These are phyloP conservation scores for Palythoa grandis DNA, from an alignment of 92 coral and sea anemone genomes.

Conservation along the genomic window DNA sequence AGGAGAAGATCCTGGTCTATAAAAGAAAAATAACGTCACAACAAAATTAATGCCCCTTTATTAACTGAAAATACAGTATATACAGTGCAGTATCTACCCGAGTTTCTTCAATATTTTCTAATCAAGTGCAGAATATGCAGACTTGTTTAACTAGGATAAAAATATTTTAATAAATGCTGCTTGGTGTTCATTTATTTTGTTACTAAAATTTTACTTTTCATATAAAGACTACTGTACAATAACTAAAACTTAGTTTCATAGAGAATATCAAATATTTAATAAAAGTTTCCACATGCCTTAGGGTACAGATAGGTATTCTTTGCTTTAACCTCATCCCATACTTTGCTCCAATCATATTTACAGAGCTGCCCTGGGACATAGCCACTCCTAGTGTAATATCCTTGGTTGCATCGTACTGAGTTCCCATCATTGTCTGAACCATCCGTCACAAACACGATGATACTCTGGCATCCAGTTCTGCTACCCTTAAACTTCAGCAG, in stretches of 20 bases:
- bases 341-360: slow-evolving; percentile 91
- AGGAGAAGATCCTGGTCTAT: slow-evolving; percentile 94
- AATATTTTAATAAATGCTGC: no score
- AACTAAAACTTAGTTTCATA: neutral
- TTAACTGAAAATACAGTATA: neutral
- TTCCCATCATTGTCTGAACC: slow-evolving; percentile 96
- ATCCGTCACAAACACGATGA: slow-evolving; percentile 93
- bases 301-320: slow-evolving; percentile 81
- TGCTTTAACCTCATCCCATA: slow-evolving; percentile 87
- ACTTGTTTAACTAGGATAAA: no score
- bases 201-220: no score
- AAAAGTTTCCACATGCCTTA: slow-evolving; percentile 49
- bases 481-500: slow-evolving; percentile 75
- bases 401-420: slow-evolving; percentile 92
- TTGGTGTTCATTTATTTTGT: no score
- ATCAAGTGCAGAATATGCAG: no score
- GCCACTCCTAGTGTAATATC: slow-evolving; percentile 98
- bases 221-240: no score
- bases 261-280: neutral
- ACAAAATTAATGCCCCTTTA: neutral
- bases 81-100: no score
- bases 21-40: neutral
- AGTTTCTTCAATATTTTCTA: no score
- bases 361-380: slow-evolving; percentile 95
- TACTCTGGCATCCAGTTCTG: slow-evolving; percentile 94